A percentile compares a stretch with the other conserved stretches of the same genome.
phyloP scores from a whole-genome alignment of 2,113 vertebrate species.

The Microtus montanus region DNA sequence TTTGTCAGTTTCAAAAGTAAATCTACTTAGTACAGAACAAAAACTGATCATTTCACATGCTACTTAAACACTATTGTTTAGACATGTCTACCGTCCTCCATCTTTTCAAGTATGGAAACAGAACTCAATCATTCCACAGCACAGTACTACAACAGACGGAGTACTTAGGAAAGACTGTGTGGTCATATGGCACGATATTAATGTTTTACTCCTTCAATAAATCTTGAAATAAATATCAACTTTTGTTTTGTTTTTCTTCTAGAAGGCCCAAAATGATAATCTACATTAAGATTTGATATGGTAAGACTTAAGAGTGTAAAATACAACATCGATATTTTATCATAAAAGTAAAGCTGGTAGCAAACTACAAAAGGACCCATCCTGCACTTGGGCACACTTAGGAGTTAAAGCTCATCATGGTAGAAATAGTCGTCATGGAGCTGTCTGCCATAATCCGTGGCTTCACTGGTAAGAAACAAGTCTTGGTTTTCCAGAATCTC shows the following conservation, averaged over 20 bases:
- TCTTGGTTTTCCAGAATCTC: constrained; percentile 95
- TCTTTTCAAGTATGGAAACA: constrained; percentile 77
- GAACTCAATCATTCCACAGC: constrained; percentile 73
- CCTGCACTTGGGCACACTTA: constrained; percentile 35
- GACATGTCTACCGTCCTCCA: constrained; percentile 61
- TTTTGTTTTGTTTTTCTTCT: constrained; percentile 61
- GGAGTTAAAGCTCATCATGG: constrained; percentile 87
- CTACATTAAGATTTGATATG: constrained; percentile 58
- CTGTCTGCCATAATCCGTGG: constrained; percentile 96
- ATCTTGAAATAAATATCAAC: constrained; percentile 70
- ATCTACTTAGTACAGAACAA: constrained; percentile 75
- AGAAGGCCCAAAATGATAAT: constrained; percentile 61
- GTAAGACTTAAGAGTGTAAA: constrained; percentile 76
- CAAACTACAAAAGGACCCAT: constrained; percentile 64
- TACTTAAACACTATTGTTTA: constrained; percentile 59
- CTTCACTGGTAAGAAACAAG: constrained; percentile 96
- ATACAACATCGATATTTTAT: constrained; percentile 73
- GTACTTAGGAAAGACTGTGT: constrained; percentile 54
- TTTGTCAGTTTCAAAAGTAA: constrained; percentile 66
- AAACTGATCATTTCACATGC: constrained; percentile 64
- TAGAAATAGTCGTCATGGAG: constrained; percentile 89
- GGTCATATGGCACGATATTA: constrained; percentile 48
- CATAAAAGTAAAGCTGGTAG: constrained; percentile 78
- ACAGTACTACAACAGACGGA: constrained; percentile 57
- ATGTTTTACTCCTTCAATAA: constrained; percentile 45